Percentiles rank a stretch among this genome's conserved stretches.
These are phyloP conservation scores for Chauna torquata DNA, from an alignment of 2,113 vertebrate genomes.

Conservation along the genomic window DNA sequence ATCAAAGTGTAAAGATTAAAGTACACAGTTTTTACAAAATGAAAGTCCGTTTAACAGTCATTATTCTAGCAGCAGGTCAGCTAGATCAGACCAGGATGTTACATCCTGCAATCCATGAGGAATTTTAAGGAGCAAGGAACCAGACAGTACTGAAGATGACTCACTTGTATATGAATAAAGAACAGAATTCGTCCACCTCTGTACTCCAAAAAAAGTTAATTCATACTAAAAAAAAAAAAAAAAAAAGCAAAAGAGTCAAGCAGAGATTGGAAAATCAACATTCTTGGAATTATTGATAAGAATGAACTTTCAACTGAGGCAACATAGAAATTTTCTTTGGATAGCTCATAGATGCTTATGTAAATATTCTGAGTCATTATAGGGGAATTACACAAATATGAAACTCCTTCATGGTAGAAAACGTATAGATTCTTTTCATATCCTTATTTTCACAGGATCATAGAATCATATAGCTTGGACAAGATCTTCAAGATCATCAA, in stretches of 20 bases:
- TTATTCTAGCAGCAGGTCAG: background rate
- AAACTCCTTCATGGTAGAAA: background rate
- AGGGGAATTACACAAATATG: background rate
- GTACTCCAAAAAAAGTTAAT: background rate
- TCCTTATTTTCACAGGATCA: background rate
- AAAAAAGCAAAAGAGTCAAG: background rate
- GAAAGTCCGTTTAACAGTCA: slow-evolving; percentile 19
- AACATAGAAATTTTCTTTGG: background rate
- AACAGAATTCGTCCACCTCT: background rate
- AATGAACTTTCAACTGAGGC: background rate
- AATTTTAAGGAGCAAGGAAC: slow-evolving; percentile 3
- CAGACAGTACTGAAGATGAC: background rate
- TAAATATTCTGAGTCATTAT: background rate
- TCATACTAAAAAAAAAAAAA: background rate
- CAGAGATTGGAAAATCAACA: background rate
- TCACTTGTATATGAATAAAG: background rate
- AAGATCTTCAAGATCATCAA: too few relatives aligned
- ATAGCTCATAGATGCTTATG: background rate
- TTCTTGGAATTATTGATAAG: background rate
- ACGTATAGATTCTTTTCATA: background rate
- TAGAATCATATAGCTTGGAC: too few relatives aligned
- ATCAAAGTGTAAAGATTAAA: slow-evolving; percentile 42
- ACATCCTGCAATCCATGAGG: background rate
- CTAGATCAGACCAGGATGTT: background rate
- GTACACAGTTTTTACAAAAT: background rate